These are phyloP conservation scores for Megaustenia siamemsis DNA, from an alignment of 2,888 invertebrate species.

Conservation along the genomic window DNA sequence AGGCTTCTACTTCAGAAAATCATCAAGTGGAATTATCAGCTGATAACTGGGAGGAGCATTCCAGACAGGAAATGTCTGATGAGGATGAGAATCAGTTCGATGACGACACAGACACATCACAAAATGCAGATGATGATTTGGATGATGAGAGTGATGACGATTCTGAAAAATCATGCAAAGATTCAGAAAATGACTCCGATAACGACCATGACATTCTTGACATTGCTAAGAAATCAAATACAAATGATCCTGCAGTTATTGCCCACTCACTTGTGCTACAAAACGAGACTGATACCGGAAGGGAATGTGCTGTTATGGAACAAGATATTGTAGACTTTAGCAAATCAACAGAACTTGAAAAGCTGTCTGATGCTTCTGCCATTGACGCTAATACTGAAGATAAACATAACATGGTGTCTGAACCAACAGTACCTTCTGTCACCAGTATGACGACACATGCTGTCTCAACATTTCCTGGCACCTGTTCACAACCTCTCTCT, in stretches of 20 bases:
- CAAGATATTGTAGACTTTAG: not conserved
- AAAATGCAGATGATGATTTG: conserved; percentile 4
- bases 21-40: not conserved
- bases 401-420: not conserved
- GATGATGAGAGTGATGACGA: conserved; percentile 20
- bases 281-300: not conserved
- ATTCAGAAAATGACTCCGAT: not conserved
- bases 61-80: not conserved
- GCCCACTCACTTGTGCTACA: not conserved
- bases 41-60: not conserved
- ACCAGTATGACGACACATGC: not conserved
- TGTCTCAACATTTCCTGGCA: not conserved
- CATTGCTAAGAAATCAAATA: not conserved
- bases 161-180: not conserved
- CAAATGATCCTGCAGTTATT: not conserved
- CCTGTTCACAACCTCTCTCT: conserved; percentile 34
- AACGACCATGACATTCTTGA: not conserved
- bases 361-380: not conserved
- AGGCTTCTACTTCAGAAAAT: not conserved
- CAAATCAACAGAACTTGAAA: not conserved
- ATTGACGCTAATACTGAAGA: not conserved
- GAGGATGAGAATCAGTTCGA: not conserved
- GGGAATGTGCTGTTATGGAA: not conserved
- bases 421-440: not conserved
- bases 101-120: not conserved